Evolutionary conservation across 2,888 invertebrate species (phyloP).

Genomic region (Orchesellides sinensis): DNA sequence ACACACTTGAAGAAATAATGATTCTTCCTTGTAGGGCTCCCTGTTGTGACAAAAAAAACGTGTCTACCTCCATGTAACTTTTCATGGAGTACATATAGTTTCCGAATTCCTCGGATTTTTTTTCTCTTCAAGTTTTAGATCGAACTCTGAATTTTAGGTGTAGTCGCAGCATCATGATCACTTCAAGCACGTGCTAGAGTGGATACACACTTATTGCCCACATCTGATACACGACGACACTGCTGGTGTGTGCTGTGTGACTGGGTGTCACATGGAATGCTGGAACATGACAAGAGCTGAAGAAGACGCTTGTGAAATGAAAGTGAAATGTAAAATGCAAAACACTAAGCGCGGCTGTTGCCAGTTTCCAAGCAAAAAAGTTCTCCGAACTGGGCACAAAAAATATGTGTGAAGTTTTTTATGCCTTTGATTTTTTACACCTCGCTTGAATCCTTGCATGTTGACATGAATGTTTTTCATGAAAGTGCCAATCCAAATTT

Average conservation of each 20-base stretch:
- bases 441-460: too few species aligned
- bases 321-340: constrained; percentile 27
- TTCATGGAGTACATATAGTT: neutral
- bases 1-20: neutral
- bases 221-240: too few species aligned
- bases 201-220: too few species aligned
- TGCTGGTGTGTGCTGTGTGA: too few species aligned
- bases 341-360: neutral
- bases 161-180: too few species aligned
- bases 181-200: too few species aligned
- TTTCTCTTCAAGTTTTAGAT: too few species aligned
- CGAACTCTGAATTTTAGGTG: too few species aligned
- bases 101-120: neutral
- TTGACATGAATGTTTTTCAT: too few species aligned
- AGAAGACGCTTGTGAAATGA: constrained; percentile 52
- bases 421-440: too few species aligned
- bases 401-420: neutral
- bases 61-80: neutral
- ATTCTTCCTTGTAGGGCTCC: neutral
- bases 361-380: neutral
- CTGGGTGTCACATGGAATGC: constrained; percentile 44
- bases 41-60: constrained; percentile 4
- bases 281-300: constrained; percentile 59
- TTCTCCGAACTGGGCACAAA: neutral
- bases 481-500: neutral